Percentiles rank a stretch among this genome's conserved stretches.
phyloP scores from a whole-genome alignment of 1,140 invertebrate genomes.

The Temnothorax curvispinosus region DNA sequence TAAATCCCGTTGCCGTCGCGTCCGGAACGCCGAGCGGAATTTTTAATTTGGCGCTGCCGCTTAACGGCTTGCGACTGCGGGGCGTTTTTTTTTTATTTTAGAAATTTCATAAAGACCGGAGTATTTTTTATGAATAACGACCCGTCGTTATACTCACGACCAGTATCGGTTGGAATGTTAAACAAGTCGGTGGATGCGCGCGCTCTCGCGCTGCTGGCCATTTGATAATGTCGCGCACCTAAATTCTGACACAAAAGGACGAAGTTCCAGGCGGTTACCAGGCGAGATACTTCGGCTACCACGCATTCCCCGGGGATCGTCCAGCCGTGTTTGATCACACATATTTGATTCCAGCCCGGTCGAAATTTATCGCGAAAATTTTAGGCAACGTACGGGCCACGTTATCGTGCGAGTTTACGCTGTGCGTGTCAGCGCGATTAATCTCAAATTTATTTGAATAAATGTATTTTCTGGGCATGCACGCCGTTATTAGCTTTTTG shows the following conservation, averaged over 20 bases:
- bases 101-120: slow-evolving; percentile 10
- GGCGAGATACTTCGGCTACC: slow-evolving; percentile 52
- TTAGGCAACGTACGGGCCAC: not conserved
- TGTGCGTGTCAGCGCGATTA: not conserved
- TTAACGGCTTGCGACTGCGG: not conserved
- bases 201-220: slow-evolving; percentile 17
- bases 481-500: not conserved
- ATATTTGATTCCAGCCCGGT: slow-evolving; percentile 41
- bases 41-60: slow-evolving; percentile 43
- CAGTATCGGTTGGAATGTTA: slow-evolving; percentile 45
- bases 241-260: slow-evolving; percentile 58
- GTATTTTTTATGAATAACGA: slow-evolving; percentile 50
- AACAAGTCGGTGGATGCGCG: slow-evolving; percentile 33
- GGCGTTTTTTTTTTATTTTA: not conserved
- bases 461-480: not conserved
- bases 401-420: not conserved
- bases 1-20: slow-evolving; percentile 28
- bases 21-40: slow-evolving; percentile 12
- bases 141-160: slow-evolving; percentile 5
- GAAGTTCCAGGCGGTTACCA: slow-evolving; percentile 44
- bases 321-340: slow-evolving; percentile 35
- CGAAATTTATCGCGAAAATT: slow-evolving; percentile 48
- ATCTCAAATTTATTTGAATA: slow-evolving; percentile 34
- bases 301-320: slow-evolving; percentile 19
- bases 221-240: slow-evolving; percentile 53